phyloP scores from a whole-genome alignment of 2,888 invertebrate species.

The Onthophagus sagittarius region DNA sequence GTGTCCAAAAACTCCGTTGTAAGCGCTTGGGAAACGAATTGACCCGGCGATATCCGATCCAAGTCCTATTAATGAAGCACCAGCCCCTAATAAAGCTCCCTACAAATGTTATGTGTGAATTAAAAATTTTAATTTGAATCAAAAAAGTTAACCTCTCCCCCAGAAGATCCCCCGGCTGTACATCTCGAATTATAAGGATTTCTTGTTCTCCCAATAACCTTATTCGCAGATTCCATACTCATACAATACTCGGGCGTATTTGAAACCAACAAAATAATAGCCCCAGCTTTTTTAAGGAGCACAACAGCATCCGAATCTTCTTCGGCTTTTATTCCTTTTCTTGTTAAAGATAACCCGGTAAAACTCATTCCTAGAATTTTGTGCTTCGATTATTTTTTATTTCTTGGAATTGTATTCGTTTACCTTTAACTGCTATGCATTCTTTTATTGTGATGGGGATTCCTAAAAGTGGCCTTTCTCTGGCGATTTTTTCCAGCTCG shows the following conservation, averaged over 20 bases:
- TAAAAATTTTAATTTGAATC: conserved; percentile 6
- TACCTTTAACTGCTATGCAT: conserved; percentile 71
- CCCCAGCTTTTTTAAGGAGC: conserved; percentile 65
- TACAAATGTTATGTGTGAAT: too few relatives aligned
- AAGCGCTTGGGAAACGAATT: conserved; percentile 79
- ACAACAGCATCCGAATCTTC: conserved; percentile 67
- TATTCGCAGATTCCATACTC: conserved; percentile 82
- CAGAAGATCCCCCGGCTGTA: conserved; percentile 84
- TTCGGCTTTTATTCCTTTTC: conserved; percentile 50
- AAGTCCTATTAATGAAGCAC: conserved; percentile 72
- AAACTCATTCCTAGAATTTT: conserved; percentile 50
- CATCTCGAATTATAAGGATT: conserved; percentile 79
- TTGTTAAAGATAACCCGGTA: conserved; percentile 38
- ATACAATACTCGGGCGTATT: conserved; percentile 86
- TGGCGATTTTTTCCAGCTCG: conserved; percentile 53
- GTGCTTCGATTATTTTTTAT: too few relatives aligned
- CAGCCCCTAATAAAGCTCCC: conserved; percentile 68
- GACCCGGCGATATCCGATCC: conserved; percentile 87
- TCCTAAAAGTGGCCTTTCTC: conserved; percentile 72
- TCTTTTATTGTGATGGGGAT: conserved; percentile 85
- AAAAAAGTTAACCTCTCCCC: conserved; percentile 66
- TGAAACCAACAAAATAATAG: conserved; percentile 75
- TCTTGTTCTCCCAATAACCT: conserved; percentile 69
- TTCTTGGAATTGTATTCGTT: background rate
- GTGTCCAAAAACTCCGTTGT: conserved; percentile 84